Evolutionary conservation across 2,113 vertebrate species (phyloP), one percentile per base, ranked within the genome.

Genomic region (Callithrix jacchus): DNA sequence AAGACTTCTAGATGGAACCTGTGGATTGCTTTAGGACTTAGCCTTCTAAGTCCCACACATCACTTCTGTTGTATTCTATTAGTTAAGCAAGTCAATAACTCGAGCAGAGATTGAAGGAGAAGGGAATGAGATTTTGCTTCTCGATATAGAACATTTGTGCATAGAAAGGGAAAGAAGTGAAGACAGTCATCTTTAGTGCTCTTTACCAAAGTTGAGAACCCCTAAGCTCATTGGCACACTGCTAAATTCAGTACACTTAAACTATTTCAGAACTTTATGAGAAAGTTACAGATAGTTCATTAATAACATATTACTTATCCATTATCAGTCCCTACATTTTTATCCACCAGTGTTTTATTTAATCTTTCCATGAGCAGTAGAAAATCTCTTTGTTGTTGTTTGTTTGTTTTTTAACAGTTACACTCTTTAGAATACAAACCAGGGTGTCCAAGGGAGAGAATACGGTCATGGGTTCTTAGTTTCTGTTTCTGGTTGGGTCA

Each of bases 341-440:
- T 71, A 91, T 89, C 32, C 35, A 40, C 47, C 35, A 82, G 3
- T 97, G 42, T 1, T n/a, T 95, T 87, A 94, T 94, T 97, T 95
- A 10, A 76, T 7, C 25, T 73, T 17, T 80, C 42, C 11, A 68
- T 8, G 21, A 91, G n/a, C 42, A 86, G 9, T 70, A 40, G 85
- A 94, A 88, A 97, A 52, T 20, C 8, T 87, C 4, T 52, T 58
- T 32, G 8, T 61, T 11, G 9, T 61, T 64, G 56, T 80, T 89
- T 66, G 3, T 82, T 87, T 58, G 12, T 49, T 83, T 94, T 94
- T 85, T 91, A 92, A 87, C 5, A 58, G 8, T 61, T 83, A 80
- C n/a, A 3, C 2, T 92, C 10, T 37, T 91, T 87, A 96, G 83
- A 64, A 64, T 64, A 64, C 30, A 64, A 64, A 64, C 61, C 61